Evolutionary conservation across 1,140 invertebrate genomes (phyloP).

Genomic region (Acromyrmex heyeri): DNA sequence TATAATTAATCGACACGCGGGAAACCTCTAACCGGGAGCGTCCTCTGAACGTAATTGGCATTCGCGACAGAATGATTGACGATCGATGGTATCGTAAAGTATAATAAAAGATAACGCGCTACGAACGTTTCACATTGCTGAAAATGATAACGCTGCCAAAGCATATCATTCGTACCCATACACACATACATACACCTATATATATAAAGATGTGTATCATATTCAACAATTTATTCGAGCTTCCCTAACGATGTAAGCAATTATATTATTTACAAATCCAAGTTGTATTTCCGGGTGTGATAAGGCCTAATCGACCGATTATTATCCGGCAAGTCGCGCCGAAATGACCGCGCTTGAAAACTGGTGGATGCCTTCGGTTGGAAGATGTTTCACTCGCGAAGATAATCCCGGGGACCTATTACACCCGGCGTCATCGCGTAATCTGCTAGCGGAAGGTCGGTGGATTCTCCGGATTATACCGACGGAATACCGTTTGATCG

Average conservation of each 20-base stretch:
- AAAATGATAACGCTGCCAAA: slow-evolving; percentile 26
- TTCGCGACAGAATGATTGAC: slow-evolving; percentile 31
- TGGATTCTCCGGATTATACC: slow-evolving; percentile 70
- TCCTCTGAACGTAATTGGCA: slow-evolving; percentile 37
- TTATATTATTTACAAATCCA: slow-evolving; percentile 24
- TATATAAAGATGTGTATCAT: background rate
- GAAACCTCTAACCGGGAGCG: slow-evolving; percentile 20
- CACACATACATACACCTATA: no score
- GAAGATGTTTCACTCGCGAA: background rate
- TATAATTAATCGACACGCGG: slow-evolving; percentile 40
- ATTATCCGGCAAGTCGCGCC: slow-evolving; percentile 27
- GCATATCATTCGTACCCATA: background rate
- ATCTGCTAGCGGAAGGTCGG: slow-evolving; percentile 48
- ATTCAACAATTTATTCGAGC: slow-evolving; percentile 10
- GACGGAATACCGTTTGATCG: slow-evolving; percentile 71
- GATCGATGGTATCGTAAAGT: slow-evolving; percentile 29
- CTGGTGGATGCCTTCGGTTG: slow-evolving; percentile 7
- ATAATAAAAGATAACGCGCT: slow-evolving; percentile 36
- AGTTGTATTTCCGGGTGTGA: slow-evolving; percentile 22
- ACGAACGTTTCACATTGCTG: slow-evolving; percentile 13
- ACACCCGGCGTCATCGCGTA: slow-evolving; percentile 52
- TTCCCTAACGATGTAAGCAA: slow-evolving; percentile 35
- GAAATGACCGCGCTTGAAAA: slow-evolving; percentile 20
- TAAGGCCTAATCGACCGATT: slow-evolving; percentile 36
- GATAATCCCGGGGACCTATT: slow-evolving; percentile 50